Evolutionary conservation across 2,888 invertebrate genomes (phyloP).

Genomic region (Himalopsyche kuldschensis): DNA sequence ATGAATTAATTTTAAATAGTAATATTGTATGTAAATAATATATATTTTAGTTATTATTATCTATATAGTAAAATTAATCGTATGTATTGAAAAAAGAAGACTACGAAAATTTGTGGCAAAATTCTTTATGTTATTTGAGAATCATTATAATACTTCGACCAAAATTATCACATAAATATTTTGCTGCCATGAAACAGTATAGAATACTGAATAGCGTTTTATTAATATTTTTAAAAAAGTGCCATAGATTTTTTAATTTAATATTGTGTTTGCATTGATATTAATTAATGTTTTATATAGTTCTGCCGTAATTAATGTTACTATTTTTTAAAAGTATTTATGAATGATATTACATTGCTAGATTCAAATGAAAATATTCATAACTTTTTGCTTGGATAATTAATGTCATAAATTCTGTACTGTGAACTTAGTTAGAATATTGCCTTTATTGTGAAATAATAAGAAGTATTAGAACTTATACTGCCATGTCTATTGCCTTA

Average conservation of each 20-base stretch:
- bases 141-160: too few species aligned
- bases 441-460: not conserved
- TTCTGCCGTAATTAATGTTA: too few species aligned
- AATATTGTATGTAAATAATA: conserved; percentile 9
- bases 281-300: not conserved
- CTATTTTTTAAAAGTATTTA: too few species aligned
- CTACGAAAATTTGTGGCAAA: not conserved
- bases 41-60: conserved; percentile 9
- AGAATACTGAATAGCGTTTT: not conserved
- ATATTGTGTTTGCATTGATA: not conserved
- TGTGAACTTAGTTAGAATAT: not conserved
- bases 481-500: not conserved
- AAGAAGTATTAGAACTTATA: not conserved
- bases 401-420: not conserved
- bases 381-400: not conserved
- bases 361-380: not conserved
- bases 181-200: too few species aligned
- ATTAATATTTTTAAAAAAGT: not conserved
- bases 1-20: not conserved
- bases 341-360: too few species aligned
- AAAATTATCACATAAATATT: too few species aligned
- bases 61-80: not conserved
- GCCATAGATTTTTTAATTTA: not conserved
- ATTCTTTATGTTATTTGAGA: too few species aligned
- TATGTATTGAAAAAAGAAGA: not conserved